phyloP scores from a whole-genome alignment of 2,888 invertebrate species.

The Willowsia nigromaculata region DNA sequence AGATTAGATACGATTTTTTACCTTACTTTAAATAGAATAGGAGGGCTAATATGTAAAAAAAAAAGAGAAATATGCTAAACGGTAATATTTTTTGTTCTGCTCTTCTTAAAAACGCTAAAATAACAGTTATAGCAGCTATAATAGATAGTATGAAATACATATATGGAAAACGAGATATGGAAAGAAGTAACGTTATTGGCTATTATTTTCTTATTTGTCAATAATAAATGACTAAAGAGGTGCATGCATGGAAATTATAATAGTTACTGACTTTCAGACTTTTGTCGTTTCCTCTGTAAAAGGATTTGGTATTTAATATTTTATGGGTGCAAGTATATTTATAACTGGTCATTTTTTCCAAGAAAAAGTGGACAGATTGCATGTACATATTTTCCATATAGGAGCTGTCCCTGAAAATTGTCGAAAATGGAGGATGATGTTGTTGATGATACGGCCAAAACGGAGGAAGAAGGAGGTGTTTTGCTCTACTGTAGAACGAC shows the following conservation, averaged over 20 bases:
- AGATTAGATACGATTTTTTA: slow-evolving; percentile 38
- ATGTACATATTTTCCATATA: background rate
- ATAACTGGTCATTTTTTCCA: background rate
- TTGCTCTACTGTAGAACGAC: background rate
- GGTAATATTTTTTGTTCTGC: background rate
- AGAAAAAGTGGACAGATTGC: slow-evolving; percentile 24
- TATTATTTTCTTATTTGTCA: slow-evolving; percentile 5
- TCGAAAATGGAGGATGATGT: slow-evolving; percentile 58
- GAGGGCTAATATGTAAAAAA: slow-evolving; percentile 11
- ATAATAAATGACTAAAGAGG: slow-evolving; percentile 31
- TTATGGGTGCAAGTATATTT: background rate
- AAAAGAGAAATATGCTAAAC: slow-evolving; percentile 5
- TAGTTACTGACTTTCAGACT: background rate
- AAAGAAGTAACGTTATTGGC: background rate
- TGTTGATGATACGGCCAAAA: slow-evolving; percentile 37
- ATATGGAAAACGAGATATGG: slow-evolving; percentile 2
- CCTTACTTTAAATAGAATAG: slow-evolving; percentile 48
- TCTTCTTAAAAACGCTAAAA: background rate
- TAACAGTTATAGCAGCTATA: too few relatives aligned
- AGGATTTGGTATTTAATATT: slow-evolving; percentile 23
- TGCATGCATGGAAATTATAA: slow-evolving; percentile 31
- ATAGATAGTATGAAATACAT: slow-evolving; percentile 7
- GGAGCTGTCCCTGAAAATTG: slow-evolving; percentile 59
- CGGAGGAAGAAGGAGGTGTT: slow-evolving; percentile 41
- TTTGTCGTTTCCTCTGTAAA: background rate